A percentile compares a stretch with the other conserved stretches of the same genome.
These are phyloP conservation scores for Achroia grisella DNA, from an alignment of 1,140 invertebrate species.

Conservation along the genomic window DNA sequence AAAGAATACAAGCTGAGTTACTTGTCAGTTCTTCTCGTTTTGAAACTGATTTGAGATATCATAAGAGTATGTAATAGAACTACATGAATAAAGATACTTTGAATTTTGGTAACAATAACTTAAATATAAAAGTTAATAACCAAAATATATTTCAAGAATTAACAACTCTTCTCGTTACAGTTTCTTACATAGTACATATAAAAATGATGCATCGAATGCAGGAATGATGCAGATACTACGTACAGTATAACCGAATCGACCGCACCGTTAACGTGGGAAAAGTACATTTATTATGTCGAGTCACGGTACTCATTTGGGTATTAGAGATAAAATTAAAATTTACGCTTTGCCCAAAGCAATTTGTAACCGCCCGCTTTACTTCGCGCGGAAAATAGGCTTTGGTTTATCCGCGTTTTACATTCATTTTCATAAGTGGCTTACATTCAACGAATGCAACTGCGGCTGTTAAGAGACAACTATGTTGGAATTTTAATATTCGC, in stretches of 20 bases:
- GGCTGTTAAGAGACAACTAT: slow-evolving; percentile 5
- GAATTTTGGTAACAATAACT: too few species aligned
- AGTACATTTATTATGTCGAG: slow-evolving; percentile 71
- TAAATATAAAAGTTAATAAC: too few species aligned
- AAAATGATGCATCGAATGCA: not conserved
- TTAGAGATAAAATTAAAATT: slow-evolving; percentile 74
- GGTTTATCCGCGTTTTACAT: slow-evolving; percentile 67
- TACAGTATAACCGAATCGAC: slow-evolving; percentile 33
- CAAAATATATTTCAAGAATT: too few species aligned
- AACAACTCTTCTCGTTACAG: too few species aligned
- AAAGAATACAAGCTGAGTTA: too few species aligned
- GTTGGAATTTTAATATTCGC: not conserved
- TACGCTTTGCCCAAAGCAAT: slow-evolving; percentile 72
- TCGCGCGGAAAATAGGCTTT: slow-evolving; percentile 70
- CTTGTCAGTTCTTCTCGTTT: too few species aligned
- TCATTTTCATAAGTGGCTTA: slow-evolving; percentile 68
- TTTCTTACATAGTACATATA: too few species aligned
- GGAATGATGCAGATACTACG: not conserved
- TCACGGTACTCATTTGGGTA: slow-evolving; percentile 70
- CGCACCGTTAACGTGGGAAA: slow-evolving; percentile 56
- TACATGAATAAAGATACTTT: too few species aligned
- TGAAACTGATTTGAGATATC: too few species aligned
- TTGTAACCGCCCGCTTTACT: slow-evolving; percentile 66
- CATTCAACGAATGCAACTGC: slow-evolving; percentile 34
- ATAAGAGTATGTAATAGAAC: too few species aligned